These are phyloP conservation scores for Drosophila paranaensis DNA, from an alignment of 2,888 invertebrate genomes.

Conservation along the genomic window DNA sequence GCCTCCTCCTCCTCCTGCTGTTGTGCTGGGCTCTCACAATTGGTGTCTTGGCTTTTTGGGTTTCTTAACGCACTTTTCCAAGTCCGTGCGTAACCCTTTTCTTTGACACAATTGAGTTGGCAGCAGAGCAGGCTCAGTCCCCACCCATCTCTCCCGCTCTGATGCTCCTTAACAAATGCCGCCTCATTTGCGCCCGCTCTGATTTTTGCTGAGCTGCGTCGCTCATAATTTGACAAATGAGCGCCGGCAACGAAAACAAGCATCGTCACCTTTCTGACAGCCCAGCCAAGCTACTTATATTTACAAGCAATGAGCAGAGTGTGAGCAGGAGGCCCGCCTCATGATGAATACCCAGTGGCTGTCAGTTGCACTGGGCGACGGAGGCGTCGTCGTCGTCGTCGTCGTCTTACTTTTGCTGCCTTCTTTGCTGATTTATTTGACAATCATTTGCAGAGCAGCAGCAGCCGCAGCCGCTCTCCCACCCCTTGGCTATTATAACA, in stretches of 20 bases:
- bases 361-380: conserved; percentile 45
- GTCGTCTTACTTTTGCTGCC: conserved; percentile 23
- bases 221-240: conserved; percentile 75
- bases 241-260: conserved; percentile 40
- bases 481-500: conserved; percentile 31
- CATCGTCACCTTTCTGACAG: conserved; percentile 76
- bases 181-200: conserved; percentile 73
- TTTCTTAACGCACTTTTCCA: conserved; percentile 48
- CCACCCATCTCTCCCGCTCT: conserved; percentile 8
- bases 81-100: conserved; percentile 25
- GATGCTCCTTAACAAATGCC: conserved; percentile 53
- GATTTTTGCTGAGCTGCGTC: conserved; percentile 65
- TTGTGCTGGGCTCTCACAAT: conserved; percentile 7
- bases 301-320: conserved; percentile 2
- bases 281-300: conserved; percentile 35
- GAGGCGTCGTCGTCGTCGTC: background rate
- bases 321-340: background rate
- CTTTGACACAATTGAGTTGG: conserved; percentile 51
- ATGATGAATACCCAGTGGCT: conserved; percentile 47
- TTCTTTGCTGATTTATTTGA: conserved; percentile 73
- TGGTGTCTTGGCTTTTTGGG: conserved; percentile 42
- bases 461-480: conserved; percentile 1
- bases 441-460: conserved; percentile 68
- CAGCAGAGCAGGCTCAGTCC: background rate
- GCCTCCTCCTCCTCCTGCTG: background rate